Percentiles rank a stretch among this genome's conserved stretches.
phyloP scores from a whole-genome alignment of 2,888 invertebrate genomes.

The Cerceris rybyensis region DNA sequence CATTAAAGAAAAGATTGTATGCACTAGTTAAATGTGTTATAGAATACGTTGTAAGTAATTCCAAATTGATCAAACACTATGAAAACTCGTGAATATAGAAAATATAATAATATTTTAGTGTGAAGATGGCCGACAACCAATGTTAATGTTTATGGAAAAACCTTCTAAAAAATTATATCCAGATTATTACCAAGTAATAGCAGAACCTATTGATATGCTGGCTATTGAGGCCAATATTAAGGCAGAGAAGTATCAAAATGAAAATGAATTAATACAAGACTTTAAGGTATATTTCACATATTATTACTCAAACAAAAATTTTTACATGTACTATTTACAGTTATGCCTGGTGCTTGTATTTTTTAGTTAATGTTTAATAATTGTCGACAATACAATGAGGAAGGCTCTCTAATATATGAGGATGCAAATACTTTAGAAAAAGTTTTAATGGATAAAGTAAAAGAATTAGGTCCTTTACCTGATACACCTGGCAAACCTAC shows the following conservation, averaged over 20 bases:
- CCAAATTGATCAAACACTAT: constrained; percentile 41
- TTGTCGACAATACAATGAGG: constrained; percentile 98
- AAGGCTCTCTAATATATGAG: constrained; percentile 96
- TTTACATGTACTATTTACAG: not conserved
- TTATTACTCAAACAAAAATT: not conserved
- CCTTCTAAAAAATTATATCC: constrained; percentile 97
- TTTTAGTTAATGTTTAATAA: constrained; percentile 96
- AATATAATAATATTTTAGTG: constrained; percentile 81
- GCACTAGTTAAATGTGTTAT: constrained; percentile 89
- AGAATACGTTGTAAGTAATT: constrained; percentile 85
- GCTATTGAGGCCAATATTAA: constrained; percentile 96
- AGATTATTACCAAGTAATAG: constrained; percentile 97
- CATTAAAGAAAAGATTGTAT: constrained; percentile 91
- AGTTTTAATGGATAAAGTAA: constrained; percentile 91
- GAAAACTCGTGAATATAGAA: constrained; percentile 34
- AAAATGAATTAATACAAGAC: constrained; percentile 85
- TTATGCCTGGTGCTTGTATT: constrained; percentile 7
- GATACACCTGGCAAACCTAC: constrained; percentile 74
- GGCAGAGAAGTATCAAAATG: constrained; percentile 85
- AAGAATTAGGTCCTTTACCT: constrained; percentile 86
- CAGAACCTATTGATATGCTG: constrained; percentile 96
- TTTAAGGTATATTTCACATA: constrained; percentile 82
- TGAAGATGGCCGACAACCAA: constrained; percentile 91
- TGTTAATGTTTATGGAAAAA: constrained; percentile 97
- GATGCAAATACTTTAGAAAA: constrained; percentile 95